A percentile compares a stretch with the other conserved stretches of the same genome.
Conservation (phyloP, 2,888 invertebrate genomes). For the Meliscaeva auricollis region DNA sequence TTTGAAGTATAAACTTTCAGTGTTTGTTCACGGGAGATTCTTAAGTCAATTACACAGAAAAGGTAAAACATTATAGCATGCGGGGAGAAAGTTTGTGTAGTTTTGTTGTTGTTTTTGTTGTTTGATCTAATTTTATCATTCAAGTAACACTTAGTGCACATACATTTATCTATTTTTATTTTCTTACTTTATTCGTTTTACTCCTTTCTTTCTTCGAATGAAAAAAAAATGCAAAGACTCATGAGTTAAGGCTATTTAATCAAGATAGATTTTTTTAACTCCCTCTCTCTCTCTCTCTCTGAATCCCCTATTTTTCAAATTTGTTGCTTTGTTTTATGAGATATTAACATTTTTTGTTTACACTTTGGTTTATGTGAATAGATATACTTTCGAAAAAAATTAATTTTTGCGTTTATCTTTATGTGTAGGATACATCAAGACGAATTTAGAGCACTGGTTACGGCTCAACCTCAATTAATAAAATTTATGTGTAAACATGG, state of each 20-base stretch:
- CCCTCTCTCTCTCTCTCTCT: slow-evolving; percentile 4
- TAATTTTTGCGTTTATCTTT: no score
- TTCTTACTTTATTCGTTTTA: neutral
- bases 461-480: no score
- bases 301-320: no score
- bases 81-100: slow-evolving; percentile 3
- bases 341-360: no score
- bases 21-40: neutral
- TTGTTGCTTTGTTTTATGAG: no score
- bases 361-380: no score
- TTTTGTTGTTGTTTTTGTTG: neutral
- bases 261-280: no score
- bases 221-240: neutral
- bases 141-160: slow-evolving; percentile 8
- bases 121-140: slow-evolving; percentile 16
- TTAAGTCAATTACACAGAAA: neutral
- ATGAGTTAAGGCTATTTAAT: neutral
- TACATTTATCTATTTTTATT: neutral
- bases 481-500: no score
- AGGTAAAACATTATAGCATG: neutral
- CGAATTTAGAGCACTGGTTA: no score
- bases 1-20: neutral
- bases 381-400: no score
- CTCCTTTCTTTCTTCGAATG: neutral
- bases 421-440: no score